A percentile compares a stretch with the other conserved stretches of the same genome.
Evolutionary conservation across 1,140 invertebrate species (phyloP).

Genomic region (Pogonus chalceus): DNA sequence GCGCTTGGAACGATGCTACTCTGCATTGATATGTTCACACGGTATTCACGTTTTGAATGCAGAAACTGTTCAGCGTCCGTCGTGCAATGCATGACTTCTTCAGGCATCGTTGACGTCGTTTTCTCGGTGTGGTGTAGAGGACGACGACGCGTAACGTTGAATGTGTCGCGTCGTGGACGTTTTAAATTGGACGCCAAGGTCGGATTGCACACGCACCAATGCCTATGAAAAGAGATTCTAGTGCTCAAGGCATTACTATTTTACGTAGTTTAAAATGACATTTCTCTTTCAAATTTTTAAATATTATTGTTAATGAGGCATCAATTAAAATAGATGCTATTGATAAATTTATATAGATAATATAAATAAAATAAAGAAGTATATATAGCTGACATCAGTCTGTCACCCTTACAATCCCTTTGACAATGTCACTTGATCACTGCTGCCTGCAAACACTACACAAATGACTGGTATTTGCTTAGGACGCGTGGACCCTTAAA

Average conservation of each 20-base stretch:
- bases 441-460: background rate
- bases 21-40: background rate
- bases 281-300: no score
- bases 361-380: no score
- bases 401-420: no score
- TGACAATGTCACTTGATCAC: background rate
- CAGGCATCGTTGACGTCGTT: no score
- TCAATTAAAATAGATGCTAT: no score
- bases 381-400: no score
- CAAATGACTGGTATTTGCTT: background rate
- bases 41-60: background rate
- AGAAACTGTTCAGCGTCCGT: background rate
- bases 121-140: background rate
- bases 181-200: background rate
- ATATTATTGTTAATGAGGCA: no score
- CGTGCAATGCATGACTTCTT: background rate
- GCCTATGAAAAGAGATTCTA: no score
- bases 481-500: background rate
- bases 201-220: background rate
- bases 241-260: no score
- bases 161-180: background rate
- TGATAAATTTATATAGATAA: no score
- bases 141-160: background rate
- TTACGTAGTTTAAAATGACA: no score
- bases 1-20: background rate